phyloP scores from a whole-genome alignment of 2,888 invertebrate genomes.

The Macrosiphum euphorbiae region DNA sequence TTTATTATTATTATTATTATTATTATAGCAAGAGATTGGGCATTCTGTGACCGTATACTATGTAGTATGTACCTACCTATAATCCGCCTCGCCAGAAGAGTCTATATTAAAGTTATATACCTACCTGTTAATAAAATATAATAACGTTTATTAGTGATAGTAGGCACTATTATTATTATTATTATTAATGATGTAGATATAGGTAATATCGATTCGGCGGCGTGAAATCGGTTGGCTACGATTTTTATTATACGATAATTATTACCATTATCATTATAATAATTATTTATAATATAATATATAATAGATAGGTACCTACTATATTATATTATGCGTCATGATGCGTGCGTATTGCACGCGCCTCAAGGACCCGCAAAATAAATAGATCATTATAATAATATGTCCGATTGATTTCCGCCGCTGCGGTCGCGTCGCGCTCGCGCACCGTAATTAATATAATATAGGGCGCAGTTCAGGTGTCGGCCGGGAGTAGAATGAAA shows the following conservation, averaged over 20 bases:
- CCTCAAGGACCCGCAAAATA: neutral
- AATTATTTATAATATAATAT: neutral
- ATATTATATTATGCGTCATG: neutral
- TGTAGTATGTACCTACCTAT: too few relatives aligned
- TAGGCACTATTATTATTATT: neutral
- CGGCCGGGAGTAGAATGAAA: neutral
- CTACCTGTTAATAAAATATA: neutral
- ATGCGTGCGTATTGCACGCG: neutral
- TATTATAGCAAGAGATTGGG: too few relatives aligned
- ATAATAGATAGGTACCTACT: neutral
- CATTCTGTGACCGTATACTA: too few relatives aligned
- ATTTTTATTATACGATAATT: neutral
- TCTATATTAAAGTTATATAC: neutral
- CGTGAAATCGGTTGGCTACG: neutral
- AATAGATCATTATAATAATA: neutral
- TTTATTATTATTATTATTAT: too few relatives aligned
- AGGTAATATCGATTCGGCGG: neutral
- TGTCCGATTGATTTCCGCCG: constrained; percentile 14
- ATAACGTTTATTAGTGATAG: neutral
- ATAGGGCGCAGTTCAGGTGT: neutral
- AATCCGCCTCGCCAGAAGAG: too few relatives aligned
- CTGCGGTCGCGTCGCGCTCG: neutral
- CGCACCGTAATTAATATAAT: neutral
- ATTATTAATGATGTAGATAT: neutral
- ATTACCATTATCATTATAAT: neutral